These are phyloP conservation scores for Phortica magna DNA, from an alignment of 2,888 invertebrate genomes.

Conservation along the genomic window DNA sequence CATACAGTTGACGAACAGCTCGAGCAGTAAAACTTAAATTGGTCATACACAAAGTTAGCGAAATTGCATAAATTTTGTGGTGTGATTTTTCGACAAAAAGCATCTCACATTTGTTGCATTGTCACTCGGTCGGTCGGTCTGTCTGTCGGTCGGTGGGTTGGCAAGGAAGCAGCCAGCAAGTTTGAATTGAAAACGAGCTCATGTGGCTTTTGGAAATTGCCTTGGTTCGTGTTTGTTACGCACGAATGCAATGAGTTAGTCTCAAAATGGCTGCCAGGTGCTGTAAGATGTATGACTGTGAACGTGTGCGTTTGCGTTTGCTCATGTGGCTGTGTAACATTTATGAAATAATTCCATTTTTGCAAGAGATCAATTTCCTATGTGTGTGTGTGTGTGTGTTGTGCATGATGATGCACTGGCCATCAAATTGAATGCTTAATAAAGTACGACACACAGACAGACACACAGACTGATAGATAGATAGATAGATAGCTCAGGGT, in stretches of 20 bases:
- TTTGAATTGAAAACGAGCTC: neutral
- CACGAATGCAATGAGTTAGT: slow-evolving; percentile 22
- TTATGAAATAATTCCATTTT: slow-evolving; percentile 34
- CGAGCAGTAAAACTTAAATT: neutral
- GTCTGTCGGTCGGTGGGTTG: too few relatives aligned
- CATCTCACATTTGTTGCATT: neutral
- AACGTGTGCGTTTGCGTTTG: slow-evolving; percentile 6
- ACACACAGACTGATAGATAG: neutral
- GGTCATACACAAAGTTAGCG: neutral
- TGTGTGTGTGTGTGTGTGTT: too few relatives aligned
- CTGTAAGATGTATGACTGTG: neutral
- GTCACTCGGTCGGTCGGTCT: neutral
- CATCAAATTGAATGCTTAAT: neutral
- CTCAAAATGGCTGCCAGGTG: slow-evolving; percentile 6
- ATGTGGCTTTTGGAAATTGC: slow-evolving; percentile 27
- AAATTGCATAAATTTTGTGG: neutral
- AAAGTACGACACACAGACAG: slow-evolving; percentile 2
- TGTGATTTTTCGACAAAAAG: neutral
- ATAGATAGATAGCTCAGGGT: neutral
- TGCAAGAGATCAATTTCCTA: neutral
- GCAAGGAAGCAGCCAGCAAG: neutral
- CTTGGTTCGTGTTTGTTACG: slow-evolving; percentile 14
- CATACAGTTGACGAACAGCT: neutral
- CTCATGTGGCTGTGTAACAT: slow-evolving; percentile 15
- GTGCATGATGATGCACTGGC: too few relatives aligned